Conservation (phyloP, 2,797 vertebrate species). For the Crocodylus rhombifer region DNA sequence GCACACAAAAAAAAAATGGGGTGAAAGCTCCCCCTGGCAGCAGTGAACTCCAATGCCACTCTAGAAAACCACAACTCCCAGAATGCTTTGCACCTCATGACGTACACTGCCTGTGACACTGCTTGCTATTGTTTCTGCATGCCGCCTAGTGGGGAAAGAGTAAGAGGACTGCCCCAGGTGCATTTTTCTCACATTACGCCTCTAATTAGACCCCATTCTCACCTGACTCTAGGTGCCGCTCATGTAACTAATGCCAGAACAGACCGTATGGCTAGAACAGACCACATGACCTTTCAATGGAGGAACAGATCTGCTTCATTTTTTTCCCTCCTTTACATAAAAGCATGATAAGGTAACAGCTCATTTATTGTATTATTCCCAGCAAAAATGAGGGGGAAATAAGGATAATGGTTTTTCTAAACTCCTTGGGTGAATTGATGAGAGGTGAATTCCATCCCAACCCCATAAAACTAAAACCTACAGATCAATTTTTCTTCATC, state of each 20-base stretch:
- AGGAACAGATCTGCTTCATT: constrained; percentile 36
- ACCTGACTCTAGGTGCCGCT: not conserved
- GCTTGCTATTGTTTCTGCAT: too few species aligned
- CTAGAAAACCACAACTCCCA: too few species aligned
- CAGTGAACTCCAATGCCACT: too few species aligned
- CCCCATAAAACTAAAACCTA: constrained; percentile 51
- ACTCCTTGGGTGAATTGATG: not conserved
- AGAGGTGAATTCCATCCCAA: constrained; percentile 44
- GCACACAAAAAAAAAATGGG: too few species aligned
- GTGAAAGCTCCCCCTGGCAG: too few species aligned
- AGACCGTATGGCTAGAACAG: not conserved
- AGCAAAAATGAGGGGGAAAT: constrained; percentile 22
- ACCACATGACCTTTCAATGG: constrained; percentile 47
- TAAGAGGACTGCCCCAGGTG: too few species aligned
- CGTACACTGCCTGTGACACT: too few species aligned
- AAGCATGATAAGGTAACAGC: constrained; percentile 45
- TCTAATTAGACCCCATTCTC: not conserved
- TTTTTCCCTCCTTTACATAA: constrained; percentile 26
- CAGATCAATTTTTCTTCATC: constrained; percentile 48
- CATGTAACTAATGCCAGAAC: constrained; percentile 2
- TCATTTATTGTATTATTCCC: constrained; percentile 53
- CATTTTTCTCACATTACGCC: not conserved
- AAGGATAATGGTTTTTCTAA: constrained; percentile 25
- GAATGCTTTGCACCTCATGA: too few species aligned
- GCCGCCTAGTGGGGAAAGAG: too few species aligned